Base-by-base conservation (phyloP, 2,888 invertebrate genomes). In the Griposia aprilina region DNA sequence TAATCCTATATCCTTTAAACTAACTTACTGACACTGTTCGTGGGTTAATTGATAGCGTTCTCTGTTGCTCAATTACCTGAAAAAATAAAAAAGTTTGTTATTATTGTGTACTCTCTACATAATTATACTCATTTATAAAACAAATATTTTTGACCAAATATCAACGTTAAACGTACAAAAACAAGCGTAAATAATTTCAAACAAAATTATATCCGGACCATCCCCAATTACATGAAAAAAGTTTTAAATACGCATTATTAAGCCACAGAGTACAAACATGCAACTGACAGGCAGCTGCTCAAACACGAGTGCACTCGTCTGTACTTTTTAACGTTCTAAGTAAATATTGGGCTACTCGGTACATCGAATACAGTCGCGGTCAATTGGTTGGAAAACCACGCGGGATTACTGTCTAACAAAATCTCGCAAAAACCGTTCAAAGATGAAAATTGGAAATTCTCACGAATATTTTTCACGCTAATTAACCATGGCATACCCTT, bases 321-420 rank as follows among this genome's bases (percentile, higher is more conserved):
- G 91, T 91, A 90, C 90, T 91, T 92, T 91, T 89, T 88, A 93
- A 93, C 91, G 90, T 89, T 92, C 92, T 90, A 87, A 90, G 91
- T 89, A 94, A 94, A 94, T 92, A 95, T 94, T 93, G 90, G 87
- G 76, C 89, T 88, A 81, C 80, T 36, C 62, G 67, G 57, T 68
- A 67, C 72, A 66, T 65, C 36, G 87, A 87, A 89, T 91, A 90
- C 92, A 91, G 93, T 94, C 90, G 91, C 92, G 91, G 88, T 90
- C 93, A 94, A 95, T 94, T 94, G 93, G 82, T 88, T 91, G 93
- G 91, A 93, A 94, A 93, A 90, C 90, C 90, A 82, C 87, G 84
- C 88, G 75, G 82, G 71, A 70, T 78, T 67, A n/a, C 70, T 82
- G 75, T 70, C 69, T 66, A 74, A 78, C 76, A 71, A 78, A 79